Conservation (phyloP, 2,888 invertebrate genomes). For the Drosophila rellima region DNA sequence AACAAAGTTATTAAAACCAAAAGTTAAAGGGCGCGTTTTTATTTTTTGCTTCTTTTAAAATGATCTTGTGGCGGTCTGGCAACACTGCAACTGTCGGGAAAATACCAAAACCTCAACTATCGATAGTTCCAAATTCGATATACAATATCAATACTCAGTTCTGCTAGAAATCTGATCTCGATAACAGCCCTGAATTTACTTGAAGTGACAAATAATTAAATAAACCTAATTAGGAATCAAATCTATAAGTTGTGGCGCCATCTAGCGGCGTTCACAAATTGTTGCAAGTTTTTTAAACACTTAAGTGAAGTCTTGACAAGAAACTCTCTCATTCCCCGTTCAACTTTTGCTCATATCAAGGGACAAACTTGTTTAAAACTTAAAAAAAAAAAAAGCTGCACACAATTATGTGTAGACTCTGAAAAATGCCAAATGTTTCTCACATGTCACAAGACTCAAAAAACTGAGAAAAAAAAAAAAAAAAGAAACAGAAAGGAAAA, state of each 20-base stretch:
- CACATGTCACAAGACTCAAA: slow-evolving; percentile 64
- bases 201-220: too few species aligned
- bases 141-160: too few species aligned
- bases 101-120: too few species aligned
- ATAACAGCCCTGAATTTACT: too few species aligned
- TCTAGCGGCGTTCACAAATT: slow-evolving; percentile 6
- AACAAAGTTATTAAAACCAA: slow-evolving; percentile 38
- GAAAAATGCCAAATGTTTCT: slow-evolving; percentile 49
- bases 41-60: too few species aligned
- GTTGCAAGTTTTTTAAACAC: slow-evolving; percentile 20
- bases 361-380: slow-evolving; percentile 55
- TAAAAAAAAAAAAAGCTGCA: slow-evolving; percentile 54
- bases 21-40: slow-evolving; percentile 8
- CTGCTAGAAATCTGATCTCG: too few species aligned
- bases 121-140: too few species aligned
- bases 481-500: slow-evolving; percentile 60
- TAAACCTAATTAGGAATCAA: too few species aligned
- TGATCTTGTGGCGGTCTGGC: too few species aligned
- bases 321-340: neutral
- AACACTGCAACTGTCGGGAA: too few species aligned
- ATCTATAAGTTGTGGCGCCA: too few species aligned
- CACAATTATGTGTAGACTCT: slow-evolving; percentile 45
- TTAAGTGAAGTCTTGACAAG: slow-evolving; percentile 14
- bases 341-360: neutral
- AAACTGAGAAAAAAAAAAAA: slow-evolving; percentile 37